A percentile compares a stretch with the other conserved stretches of the same genome.
Evolutionary conservation across 2,797 vertebrate genomes (phyloP).

Genomic region (Sparidentex hasta): DNA sequence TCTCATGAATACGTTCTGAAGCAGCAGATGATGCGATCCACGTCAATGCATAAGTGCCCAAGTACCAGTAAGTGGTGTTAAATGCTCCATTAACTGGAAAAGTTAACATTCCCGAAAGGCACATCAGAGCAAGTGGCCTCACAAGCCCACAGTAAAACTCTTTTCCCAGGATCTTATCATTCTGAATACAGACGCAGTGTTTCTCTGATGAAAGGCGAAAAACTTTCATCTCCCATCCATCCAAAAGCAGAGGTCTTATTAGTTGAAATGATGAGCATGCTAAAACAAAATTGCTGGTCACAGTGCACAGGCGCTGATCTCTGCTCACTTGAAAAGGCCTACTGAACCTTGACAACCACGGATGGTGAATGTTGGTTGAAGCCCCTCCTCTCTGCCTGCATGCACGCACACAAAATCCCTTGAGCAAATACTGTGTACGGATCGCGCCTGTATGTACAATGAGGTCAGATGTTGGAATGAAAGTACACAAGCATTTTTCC

Average conservation of each 20-base stretch:
- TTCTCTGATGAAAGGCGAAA: constrained; percentile 26
- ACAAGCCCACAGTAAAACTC: constrained; percentile 31
- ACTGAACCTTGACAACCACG: constrained; percentile 59
- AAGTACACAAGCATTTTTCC: constrained; percentile 31
- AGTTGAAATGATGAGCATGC: constrained; percentile 59
- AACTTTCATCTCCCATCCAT: constrained; percentile 55
- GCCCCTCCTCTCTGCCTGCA: background rate
- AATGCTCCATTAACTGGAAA: constrained; percentile 66
- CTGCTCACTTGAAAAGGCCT: constrained; percentile 59
- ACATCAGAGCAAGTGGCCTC: constrained; percentile 40
- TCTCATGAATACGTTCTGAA: constrained; percentile 38
- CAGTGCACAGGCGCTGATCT: constrained; percentile 39
- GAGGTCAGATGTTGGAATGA: constrained; percentile 61
- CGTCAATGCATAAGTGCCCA: constrained; percentile 50
- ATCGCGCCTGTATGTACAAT: constrained; percentile 48
- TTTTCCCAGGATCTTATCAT: constrained; percentile 33
- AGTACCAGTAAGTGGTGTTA: constrained; percentile 61
- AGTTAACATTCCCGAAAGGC: constrained; percentile 61
- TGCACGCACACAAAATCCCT: constrained; percentile 33
- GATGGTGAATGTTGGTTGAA: constrained; percentile 47
- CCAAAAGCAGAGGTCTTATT: constrained; percentile 35
- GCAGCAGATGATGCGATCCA: constrained; percentile 57
- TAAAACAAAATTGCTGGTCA: constrained; percentile 61
- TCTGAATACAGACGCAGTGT: constrained; percentile 43
- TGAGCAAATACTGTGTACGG: constrained; percentile 55